These are phyloP conservation scores for Pristionchus japonicus DNA, from an alignment of 2,888 invertebrate species.

Conservation along the genomic window DNA sequence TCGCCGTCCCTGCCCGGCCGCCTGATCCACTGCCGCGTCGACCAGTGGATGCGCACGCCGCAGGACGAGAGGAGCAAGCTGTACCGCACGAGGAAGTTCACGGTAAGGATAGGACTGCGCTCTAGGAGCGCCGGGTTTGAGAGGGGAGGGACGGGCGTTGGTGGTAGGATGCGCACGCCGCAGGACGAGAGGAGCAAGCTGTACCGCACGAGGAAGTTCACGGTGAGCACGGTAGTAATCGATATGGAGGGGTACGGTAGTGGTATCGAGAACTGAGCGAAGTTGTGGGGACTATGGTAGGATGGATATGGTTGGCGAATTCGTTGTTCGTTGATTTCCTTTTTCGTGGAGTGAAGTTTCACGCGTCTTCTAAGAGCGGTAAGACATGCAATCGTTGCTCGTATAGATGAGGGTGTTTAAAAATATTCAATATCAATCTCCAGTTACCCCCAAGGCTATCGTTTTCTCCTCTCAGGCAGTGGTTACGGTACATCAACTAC, in stretches of 20 bases:
- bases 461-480: neutral
- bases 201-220: neutral
- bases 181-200: neutral
- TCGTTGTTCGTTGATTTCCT: too few relatives aligned
- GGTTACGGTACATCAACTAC: neutral
- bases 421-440: neutral
- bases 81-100: neutral
- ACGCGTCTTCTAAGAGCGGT: neutral
- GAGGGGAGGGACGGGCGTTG: too few relatives aligned
- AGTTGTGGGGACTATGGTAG: neutral
- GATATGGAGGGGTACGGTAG: neutral
- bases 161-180: too few relatives aligned
- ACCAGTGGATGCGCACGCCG: neutral
- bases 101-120: too few relatives aligned
- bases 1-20: neutral
- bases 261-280: neutral
- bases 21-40: neutral
- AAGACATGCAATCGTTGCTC: neutral
- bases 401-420: neutral
- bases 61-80: neutral
- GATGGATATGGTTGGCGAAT: neutral
- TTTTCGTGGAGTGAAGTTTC: too few relatives aligned
- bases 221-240: constrained; percentile 6
- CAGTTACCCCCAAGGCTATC: neutral
- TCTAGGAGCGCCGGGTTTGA: too few relatives aligned